These are phyloP conservation scores for Scaptomyza hsui DNA, from an alignment of 1,140 invertebrate species.

Conservation along the genomic window DNA sequence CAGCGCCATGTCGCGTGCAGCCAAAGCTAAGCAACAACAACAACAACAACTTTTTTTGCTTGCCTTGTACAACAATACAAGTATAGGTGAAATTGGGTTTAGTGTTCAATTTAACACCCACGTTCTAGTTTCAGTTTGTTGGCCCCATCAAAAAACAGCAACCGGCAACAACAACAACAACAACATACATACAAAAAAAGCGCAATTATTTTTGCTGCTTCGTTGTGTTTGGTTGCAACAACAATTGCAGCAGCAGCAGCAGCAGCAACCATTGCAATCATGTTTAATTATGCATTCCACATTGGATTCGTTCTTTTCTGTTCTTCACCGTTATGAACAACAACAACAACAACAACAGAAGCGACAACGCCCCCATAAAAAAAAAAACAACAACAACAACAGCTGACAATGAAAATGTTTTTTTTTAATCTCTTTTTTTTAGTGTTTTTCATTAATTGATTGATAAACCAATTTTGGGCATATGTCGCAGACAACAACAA, in stretches of 20 bases:
- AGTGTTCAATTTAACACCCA: conserved; percentile 80
- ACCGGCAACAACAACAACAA: conserved; percentile 1
- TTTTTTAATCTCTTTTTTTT: conserved; percentile 28
- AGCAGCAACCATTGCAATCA: conserved; percentile 47
- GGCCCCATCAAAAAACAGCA: conserved; percentile 46
- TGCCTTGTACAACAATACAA: conserved; percentile 39
- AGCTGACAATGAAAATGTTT: conserved; percentile 32
- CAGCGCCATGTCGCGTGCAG: conserved; percentile 63
- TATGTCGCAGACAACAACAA: conserved; percentile 5
- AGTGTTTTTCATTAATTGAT: conserved; percentile 53
- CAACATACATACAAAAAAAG: conserved; percentile 30
- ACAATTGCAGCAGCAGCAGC: conserved; percentile 30
- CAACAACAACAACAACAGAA: conserved; percentile 25
- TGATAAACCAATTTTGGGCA: conserved; percentile 60
- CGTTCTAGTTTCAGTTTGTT: conserved; percentile 78
- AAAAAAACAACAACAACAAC: conserved; percentile 10
- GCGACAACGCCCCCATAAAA: conserved; percentile 45
- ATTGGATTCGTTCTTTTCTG: conserved; percentile 52
- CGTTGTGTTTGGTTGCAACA: conserved; percentile 44
- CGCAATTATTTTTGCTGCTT: conserved; percentile 28
- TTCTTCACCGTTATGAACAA: conserved; percentile 33
- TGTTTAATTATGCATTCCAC: conserved; percentile 77
- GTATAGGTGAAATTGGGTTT: conserved; percentile 77
- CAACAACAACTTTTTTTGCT: conserved; percentile 20
- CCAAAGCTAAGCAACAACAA: conserved; percentile 29